Evolutionary conservation across 1,140 invertebrate species (phyloP).

Genomic region (Papilio polytes): DNA sequence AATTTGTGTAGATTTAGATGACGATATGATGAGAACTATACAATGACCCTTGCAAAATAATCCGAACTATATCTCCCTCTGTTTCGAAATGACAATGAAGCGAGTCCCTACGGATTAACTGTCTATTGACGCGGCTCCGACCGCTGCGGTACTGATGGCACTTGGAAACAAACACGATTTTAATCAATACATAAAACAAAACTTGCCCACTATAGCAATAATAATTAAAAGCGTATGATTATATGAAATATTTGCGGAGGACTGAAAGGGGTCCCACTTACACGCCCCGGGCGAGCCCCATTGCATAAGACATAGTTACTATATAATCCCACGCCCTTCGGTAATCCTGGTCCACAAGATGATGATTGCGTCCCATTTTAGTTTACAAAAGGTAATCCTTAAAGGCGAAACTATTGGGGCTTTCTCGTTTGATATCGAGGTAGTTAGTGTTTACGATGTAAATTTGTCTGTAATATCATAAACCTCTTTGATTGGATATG

Average conservation of each 20-base stretch:
- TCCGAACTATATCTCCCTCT: slow-evolving; percentile 40
- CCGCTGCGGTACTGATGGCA: slow-evolving; percentile 59
- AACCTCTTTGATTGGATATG: slow-evolving; percentile 78
- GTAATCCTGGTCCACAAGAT: slow-evolving; percentile 78
- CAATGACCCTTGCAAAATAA: slow-evolving; percentile 50
- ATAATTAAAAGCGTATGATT: slow-evolving; percentile 84
- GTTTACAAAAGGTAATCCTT: slow-evolving; percentile 83
- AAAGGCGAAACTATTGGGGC: slow-evolving; percentile 76
- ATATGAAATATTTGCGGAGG: slow-evolving; percentile 82
- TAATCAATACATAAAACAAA: slow-evolving; percentile 84
- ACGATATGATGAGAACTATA: slow-evolving; percentile 12
- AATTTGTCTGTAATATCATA: slow-evolving; percentile 81
- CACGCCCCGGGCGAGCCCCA: slow-evolving; percentile 66
- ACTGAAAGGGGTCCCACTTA: slow-evolving; percentile 68
- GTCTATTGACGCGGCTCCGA: slow-evolving; percentile 63
- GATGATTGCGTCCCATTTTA: slow-evolving; percentile 82
- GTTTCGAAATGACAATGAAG: slow-evolving; percentile 50
- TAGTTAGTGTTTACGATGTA: slow-evolving; percentile 82
- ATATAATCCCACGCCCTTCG: slow-evolving; percentile 69
- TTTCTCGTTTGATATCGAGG: slow-evolving; percentile 72
- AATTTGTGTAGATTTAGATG: neutral
- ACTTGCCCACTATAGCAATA: slow-evolving; percentile 76
- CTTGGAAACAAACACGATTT: slow-evolving; percentile 78
- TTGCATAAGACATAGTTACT: slow-evolving; percentile 77
- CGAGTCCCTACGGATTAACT: slow-evolving; percentile 60